Conservation (phyloP, 2,797 vertebrate species). For the Myotis findleyi region DNA sequence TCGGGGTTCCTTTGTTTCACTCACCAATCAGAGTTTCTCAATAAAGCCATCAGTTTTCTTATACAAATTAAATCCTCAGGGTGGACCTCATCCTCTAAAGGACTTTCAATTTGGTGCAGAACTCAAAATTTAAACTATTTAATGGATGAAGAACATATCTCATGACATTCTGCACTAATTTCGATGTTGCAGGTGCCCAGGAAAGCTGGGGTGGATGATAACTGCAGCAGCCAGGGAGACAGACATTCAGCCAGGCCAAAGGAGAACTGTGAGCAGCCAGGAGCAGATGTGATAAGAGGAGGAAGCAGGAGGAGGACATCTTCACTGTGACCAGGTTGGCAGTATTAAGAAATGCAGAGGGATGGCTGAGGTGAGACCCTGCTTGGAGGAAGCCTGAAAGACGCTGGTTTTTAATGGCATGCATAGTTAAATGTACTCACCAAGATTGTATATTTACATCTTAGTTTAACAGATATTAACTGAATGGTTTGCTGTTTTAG, state of each 20-base stretch:
- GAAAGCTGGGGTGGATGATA: background rate
- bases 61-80: background rate
- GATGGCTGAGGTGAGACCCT: fast-evolving
- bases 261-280: fast-evolving
- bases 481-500: background rate
- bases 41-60: background rate
- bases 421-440: fast-evolving
- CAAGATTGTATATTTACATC: background rate
- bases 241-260: background rate
- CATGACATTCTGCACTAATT: background rate
- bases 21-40: background rate
- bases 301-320: background rate
- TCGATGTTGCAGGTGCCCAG: background rate
- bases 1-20: background rate
- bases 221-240: no score
- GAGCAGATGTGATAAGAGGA: background rate
- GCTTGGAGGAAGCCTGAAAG: background rate
- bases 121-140: background rate
- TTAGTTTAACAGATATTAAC: fast-evolving
- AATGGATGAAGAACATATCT: no score
- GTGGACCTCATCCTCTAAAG: background rate
- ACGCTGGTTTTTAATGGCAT: fast-evolving
- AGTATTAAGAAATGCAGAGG: fast-evolving
- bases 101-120: background rate
- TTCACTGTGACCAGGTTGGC: no score